Conservation (phyloP, 2,888 invertebrate genomes). For the Cantharis nigra region DNA sequence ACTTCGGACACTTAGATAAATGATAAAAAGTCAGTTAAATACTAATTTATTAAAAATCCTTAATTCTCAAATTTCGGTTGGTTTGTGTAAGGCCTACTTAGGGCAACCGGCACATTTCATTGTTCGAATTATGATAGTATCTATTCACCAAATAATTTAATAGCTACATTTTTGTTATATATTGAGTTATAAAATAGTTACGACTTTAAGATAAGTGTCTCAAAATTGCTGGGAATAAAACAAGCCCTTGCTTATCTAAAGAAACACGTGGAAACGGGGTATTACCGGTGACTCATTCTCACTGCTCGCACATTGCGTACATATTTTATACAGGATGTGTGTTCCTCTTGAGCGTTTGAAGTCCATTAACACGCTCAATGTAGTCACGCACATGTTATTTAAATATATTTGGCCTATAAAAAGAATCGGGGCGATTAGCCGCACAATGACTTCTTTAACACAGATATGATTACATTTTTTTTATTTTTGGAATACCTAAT, state of each 20-base stretch:
- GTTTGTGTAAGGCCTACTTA: not conserved
- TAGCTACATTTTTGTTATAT: not conserved
- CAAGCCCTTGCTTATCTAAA: not conserved
- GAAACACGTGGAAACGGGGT: not conserved
- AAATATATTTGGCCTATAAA: not conserved
- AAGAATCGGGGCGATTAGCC: not conserved
- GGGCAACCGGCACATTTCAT: not conserved
- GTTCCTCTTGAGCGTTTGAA: constrained; percentile 13
- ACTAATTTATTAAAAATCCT: not conserved
- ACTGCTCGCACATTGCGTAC: not conserved
- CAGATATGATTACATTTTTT: not conserved
- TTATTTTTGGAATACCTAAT: too few species aligned
- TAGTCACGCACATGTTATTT: constrained; percentile 5
- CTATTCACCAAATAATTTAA: not conserved
- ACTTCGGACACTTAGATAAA: not conserved
- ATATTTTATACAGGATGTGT: constrained; percentile 16
- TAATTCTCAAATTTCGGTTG: not conserved
- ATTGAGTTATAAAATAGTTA: not conserved
- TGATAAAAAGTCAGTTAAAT: not conserved
- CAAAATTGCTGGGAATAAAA: not conserved
- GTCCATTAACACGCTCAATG: constrained; percentile 13
- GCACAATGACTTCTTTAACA: not conserved
- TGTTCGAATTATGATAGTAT: not conserved
- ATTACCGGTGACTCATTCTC: constrained; percentile 6
- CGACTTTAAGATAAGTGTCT: not conserved